phyloP scores from a whole-genome alignment of 64 coral and sea anemone genomes.

The Montipora foliosa region DNA sequence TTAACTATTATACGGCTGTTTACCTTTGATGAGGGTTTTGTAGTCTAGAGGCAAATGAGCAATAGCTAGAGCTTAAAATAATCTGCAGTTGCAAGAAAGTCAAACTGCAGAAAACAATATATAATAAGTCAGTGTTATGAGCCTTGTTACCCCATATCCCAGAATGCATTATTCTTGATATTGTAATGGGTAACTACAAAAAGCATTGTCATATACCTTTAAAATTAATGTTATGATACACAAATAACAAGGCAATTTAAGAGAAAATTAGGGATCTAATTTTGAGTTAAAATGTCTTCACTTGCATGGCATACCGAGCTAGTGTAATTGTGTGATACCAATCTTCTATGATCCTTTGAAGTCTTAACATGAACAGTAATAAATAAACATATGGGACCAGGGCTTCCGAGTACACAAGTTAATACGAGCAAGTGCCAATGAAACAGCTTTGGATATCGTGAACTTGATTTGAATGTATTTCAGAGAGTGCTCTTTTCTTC shows the following conservation, averaged over 20 bases:
- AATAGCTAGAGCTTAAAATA: no score
- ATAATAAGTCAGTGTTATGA: no score
- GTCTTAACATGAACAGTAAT: background rate
- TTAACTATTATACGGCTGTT: no score
- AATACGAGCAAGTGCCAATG: background rate
- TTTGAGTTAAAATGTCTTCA: conserved; percentile 15
- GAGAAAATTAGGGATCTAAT: conserved; percentile 6
- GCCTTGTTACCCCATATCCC: no score
- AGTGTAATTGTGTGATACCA: background rate
- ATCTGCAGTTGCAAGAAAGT: no score
- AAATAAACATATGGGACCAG: background rate
- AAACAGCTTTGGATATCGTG: conserved; percentile 15
- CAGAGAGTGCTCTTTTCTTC: background rate
- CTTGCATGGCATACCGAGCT: background rate
- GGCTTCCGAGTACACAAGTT: background rate
- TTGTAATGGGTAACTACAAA: no score
- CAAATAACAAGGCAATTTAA: conserved; percentile 7
- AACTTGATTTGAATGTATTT: background rate
- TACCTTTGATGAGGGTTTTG: no score
- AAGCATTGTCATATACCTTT: background rate
- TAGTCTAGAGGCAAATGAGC: no score
- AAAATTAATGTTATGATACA: background rate
- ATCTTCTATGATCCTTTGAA: background rate
- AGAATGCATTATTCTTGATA: no score
- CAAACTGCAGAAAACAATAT: no score